These are phyloP conservation scores for Lordiphosa mommai DNA, from an alignment of 1,140 invertebrate genomes.

Conservation along the genomic window DNA sequence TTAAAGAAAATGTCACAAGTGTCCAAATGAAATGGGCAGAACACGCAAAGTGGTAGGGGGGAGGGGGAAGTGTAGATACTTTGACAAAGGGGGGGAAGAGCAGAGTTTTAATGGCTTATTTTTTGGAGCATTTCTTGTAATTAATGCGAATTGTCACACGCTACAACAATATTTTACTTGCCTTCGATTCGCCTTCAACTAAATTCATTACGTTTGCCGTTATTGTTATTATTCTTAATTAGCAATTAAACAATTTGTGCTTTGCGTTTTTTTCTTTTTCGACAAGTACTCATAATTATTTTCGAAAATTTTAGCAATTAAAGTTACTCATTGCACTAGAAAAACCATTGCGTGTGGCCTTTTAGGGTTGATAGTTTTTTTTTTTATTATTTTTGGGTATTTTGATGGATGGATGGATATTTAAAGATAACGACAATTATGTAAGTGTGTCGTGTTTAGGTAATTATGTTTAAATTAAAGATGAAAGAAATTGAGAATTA, in stretches of 20 bases:
- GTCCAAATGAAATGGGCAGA: slow-evolving; percentile 57
- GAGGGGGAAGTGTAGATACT: background rate
- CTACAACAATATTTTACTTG: slow-evolving; percentile 40
- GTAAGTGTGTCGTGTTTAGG: slow-evolving; percentile 37
- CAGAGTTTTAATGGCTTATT: slow-evolving; percentile 52
- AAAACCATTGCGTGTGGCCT: too few relatives aligned
- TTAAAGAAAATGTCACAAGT: slow-evolving; percentile 76
- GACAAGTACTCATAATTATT: slow-evolving; percentile 7
- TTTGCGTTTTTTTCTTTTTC: slow-evolving; percentile 21
- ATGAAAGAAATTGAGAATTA: background rate
- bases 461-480: slow-evolving; percentile 25
- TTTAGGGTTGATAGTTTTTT: too few relatives aligned
- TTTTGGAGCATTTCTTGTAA: slow-evolving; percentile 72
- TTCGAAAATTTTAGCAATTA: slow-evolving; percentile 9
- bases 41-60: slow-evolving; percentile 30
- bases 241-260: slow-evolving; percentile 77
- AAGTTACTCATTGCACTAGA: background rate
- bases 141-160: slow-evolving; percentile 78
- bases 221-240: slow-evolving; percentile 62
- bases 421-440: slow-evolving; percentile 42
- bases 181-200: slow-evolving; percentile 63
- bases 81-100: slow-evolving; percentile 1
- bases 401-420: slow-evolving; percentile 58
- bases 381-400: too few relatives aligned
- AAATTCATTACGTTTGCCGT: slow-evolving; percentile 58